Evolutionary conservation across 2,797 vertebrate species (phyloP).

Genomic region (Rhinichthys osculus): DNA sequence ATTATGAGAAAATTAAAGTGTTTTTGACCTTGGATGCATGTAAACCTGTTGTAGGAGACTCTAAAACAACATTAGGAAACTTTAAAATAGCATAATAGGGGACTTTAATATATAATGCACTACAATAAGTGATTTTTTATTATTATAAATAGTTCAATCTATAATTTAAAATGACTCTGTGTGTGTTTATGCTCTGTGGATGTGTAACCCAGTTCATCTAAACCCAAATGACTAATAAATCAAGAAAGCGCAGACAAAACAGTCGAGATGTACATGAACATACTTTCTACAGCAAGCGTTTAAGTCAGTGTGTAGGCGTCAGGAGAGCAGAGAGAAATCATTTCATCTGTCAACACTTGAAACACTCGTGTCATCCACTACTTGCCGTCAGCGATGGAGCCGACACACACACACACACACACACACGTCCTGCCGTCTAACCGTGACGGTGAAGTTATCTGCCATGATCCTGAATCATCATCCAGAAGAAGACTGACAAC

Average conservation of each 20-base stretch:
- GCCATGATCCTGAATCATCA: not conserved
- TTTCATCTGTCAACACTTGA: not conserved
- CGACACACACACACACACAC: no score
- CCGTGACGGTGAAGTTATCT: not conserved
- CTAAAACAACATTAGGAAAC: not conserved
- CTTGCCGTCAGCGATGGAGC: not conserved
- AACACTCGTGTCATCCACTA: not conserved
- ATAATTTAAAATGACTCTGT: not conserved
- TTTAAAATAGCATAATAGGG: not conserved
- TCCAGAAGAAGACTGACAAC: not conserved
- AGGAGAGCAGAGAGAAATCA: constrained; percentile 2
- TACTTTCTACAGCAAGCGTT: not conserved
- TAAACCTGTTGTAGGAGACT: not conserved
- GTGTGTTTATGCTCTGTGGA: not conserved
- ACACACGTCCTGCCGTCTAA: no score
- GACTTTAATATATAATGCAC: not conserved
- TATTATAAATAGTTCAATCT: not conserved
- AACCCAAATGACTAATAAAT: not conserved
- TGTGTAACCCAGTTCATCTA: not conserved
- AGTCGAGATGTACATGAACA: not conserved
- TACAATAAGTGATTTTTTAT: not conserved
- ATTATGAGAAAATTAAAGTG: not conserved
- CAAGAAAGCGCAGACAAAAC: not conserved
- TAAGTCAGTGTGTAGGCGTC: not conserved
- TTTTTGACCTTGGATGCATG: not conserved